These are phyloP conservation scores for Cryptoprocta ferox DNA, from an alignment of 2,797 vertebrate species.

Conservation along the genomic window DNA sequence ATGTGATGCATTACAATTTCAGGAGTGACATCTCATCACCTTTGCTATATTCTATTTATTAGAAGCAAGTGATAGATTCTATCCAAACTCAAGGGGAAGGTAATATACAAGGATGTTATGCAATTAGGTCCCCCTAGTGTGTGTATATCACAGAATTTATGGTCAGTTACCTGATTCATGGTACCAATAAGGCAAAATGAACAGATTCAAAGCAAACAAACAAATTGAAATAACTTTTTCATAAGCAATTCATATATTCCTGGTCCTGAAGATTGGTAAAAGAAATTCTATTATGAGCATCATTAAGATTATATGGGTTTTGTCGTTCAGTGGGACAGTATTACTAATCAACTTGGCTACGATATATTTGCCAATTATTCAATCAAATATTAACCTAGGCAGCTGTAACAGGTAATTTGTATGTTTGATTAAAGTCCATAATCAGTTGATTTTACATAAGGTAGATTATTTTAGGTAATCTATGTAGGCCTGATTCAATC, in stretches of 20 bases:
- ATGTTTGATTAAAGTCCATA: not conserved
- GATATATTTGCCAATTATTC: not conserved
- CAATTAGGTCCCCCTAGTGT: not conserved
- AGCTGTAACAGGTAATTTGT: not conserved
- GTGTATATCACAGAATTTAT: not conserved
- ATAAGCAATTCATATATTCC: not conserved
- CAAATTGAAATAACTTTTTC: not conserved
- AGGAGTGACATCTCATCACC: not conserved
- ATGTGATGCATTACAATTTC: not conserved
- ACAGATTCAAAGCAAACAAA: not conserved
- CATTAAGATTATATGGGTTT: not conserved
- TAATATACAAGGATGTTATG: not conserved
- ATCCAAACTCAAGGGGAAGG: not conserved
- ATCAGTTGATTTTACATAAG: not conserved
- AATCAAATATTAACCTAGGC: not conserved
- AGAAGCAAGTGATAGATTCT: not conserved
- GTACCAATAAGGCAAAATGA: not conserved
- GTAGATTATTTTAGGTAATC: not conserved
- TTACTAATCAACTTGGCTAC: not conserved
- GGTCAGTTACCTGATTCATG: not conserved
- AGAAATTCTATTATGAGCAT: not conserved
- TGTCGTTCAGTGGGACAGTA: not conserved
- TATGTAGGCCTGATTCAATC: not conserved
- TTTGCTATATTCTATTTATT: not conserved
- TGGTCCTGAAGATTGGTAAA: not conserved